Percentiles rank a stretch among this genome's conserved stretches.
These are phyloP conservation scores for Phacellophora camtschatica DNA, from an alignment of 30 jellyfish, hydroid and myxozoan species.

Conservation along the genomic window DNA sequence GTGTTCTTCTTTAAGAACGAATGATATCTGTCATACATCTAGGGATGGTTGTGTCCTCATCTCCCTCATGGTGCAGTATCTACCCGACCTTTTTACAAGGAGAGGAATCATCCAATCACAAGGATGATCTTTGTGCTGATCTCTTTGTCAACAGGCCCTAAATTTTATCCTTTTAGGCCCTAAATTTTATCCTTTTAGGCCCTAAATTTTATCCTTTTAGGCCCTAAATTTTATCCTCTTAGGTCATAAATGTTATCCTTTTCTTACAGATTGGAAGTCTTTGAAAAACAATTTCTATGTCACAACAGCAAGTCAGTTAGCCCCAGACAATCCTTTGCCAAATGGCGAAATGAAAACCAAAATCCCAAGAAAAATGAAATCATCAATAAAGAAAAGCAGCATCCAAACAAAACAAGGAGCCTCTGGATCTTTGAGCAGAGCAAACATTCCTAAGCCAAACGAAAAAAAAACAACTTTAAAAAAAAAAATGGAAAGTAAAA, in stretches of 20 bases:
- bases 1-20: too few relatives aligned
- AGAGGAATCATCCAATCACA: too few relatives aligned
- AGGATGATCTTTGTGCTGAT: too few relatives aligned
- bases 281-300: constrained; percentile 31
- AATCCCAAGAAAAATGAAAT: neutral
- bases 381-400: constrained; percentile 29
- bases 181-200: too few relatives aligned
- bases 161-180: too few relatives aligned
- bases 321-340: constrained; percentile 81
- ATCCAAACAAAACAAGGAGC: constrained; percentile 3
- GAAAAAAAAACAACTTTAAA: neutral
- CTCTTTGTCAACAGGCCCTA: too few relatives aligned
- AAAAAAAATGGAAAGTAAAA: neutral
- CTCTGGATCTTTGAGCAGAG: neutral
- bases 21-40: too few relatives aligned
- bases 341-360: constrained; percentile 44
- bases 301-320: constrained; percentile 93
- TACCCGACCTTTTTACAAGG: too few relatives aligned
- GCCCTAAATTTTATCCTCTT: too few relatives aligned
- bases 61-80: too few relatives aligned
- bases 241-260: neutral
- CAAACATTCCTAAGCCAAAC: constrained; percentile 26
- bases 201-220: too few relatives aligned
- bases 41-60: too few relatives aligned
- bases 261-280: constrained; percentile 50